phyloP scores from a whole-genome alignment of 2,797 vertebrate genomes.

The Spizella passerina region DNA sequence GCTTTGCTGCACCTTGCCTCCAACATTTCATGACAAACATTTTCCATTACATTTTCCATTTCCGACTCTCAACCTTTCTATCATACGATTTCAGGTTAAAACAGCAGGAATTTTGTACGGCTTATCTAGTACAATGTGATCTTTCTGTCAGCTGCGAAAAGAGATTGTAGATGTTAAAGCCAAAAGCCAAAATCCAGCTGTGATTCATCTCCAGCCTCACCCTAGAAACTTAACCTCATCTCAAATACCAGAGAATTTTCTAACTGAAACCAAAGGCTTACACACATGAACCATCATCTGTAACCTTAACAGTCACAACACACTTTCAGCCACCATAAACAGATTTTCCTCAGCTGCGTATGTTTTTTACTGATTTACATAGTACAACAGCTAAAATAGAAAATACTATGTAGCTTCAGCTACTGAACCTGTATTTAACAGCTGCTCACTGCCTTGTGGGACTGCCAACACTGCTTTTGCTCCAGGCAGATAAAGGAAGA shows the following conservation, averaged over 20 bases:
- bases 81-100: conserved; percentile 33
- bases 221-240: conserved; percentile 45
- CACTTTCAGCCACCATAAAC: neutral
- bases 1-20: neutral
- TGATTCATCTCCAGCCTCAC: conserved; percentile 27
- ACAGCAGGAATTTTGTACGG: conserved; percentile 50
- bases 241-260: neutral
- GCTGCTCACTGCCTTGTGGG: neutral
- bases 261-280: neutral
- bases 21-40: neutral
- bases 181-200: conserved; percentile 60
- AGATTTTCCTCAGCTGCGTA: neutral
- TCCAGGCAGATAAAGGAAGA: neutral
- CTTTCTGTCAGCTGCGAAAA: conserved; percentile 39
- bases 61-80: conserved; percentile 43
- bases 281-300: neutral
- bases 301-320: neutral
- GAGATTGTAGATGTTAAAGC: conserved; percentile 29
- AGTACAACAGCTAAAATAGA: neutral
- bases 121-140: conserved; percentile 32
- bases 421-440: neutral
- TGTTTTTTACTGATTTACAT: neutral
- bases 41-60: conserved; percentile 59
- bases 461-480: neutral
- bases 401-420: neutral